Conservation (phyloP, 53 echinoderm and acorn worm species). For the Patiria pectinifera region DNA sequence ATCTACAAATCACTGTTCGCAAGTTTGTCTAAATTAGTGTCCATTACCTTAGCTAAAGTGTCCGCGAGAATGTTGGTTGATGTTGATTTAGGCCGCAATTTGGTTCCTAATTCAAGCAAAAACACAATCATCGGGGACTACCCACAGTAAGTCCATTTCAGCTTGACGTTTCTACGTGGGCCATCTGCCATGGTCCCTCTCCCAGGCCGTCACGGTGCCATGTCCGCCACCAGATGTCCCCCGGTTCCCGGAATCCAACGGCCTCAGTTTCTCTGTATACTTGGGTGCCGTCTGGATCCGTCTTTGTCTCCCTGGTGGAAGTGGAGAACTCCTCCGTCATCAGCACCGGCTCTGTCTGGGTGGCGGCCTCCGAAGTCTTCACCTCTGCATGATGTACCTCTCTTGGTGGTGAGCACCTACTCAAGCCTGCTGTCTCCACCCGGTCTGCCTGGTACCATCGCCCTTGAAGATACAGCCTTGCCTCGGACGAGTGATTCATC, state of each 20-base stretch:
- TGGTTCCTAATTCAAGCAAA: slow-evolving; percentile 17
- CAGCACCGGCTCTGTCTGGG: no score
- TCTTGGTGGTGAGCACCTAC: background rate
- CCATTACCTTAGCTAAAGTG: background rate
- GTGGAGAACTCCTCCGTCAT: no score
- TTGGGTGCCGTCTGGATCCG: background rate
- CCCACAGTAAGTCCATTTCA: background rate
- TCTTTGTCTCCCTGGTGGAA: background rate
- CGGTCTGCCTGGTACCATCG: background rate
- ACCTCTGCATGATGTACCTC: no score
- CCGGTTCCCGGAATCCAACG: background rate
- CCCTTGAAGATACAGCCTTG: background rate
- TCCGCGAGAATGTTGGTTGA: slow-evolving; percentile 7
- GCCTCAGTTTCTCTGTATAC: background rate
- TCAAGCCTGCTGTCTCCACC: slow-evolving; percentile 8
- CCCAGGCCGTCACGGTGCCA: slow-evolving; percentile 6
- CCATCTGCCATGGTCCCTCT: background rate
- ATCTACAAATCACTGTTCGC: no score
- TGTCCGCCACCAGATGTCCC: background rate
- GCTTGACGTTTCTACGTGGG: background rate
- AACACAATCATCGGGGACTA: background rate
- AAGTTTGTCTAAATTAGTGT: no score
- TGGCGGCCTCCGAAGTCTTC: no score
- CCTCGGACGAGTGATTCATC: background rate
- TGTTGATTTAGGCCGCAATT: background rate